Percentiles rank a stretch among this genome's conserved stretches.
Conservation (phyloP, 2,888 invertebrate genomes). For the Camponotus fellah region DNA sequence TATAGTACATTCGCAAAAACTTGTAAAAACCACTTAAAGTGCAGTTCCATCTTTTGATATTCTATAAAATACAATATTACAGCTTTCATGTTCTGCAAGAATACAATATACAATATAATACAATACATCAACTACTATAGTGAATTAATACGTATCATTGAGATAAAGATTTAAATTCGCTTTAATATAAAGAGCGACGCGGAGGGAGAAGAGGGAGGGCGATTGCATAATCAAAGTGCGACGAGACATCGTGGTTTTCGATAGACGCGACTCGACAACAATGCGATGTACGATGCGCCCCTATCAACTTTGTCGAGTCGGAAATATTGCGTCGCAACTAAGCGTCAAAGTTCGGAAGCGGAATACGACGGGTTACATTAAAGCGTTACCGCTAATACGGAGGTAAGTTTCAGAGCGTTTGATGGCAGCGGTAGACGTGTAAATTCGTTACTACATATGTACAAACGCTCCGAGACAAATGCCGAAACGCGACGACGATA, state of each 20-base stretch:
- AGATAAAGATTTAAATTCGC: neutral
- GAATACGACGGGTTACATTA: conserved; percentile 73
- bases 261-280: conserved; percentile 46
- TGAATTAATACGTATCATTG: neutral
- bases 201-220: too few species aligned
- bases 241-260: neutral
- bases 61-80: neutral
- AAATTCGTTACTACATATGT: conserved; percentile 1
- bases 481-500: conserved; percentile 41
- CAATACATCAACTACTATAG: too few species aligned
- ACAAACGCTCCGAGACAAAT: conserved; percentile 46
- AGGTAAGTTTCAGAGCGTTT: conserved; percentile 71
- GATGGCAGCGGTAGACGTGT: conserved; percentile 55
- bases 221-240: conserved; percentile 22
- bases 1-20: neutral
- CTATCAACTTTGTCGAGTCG: conserved; percentile 67
- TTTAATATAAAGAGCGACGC: conserved; percentile 27
- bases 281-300: conserved; percentile 35
- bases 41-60: neutral
- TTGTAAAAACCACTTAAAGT: neutral
- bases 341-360: conserved; percentile 65
- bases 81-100: too few species aligned
- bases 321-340: conserved; percentile 73
- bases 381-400: conserved; percentile 69
- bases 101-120: too few species aligned